These are phyloP conservation scores for Reinhardtius hippoglossoides DNA, from an alignment of 2,113 vertebrate genomes.

Conservation along the genomic window DNA sequence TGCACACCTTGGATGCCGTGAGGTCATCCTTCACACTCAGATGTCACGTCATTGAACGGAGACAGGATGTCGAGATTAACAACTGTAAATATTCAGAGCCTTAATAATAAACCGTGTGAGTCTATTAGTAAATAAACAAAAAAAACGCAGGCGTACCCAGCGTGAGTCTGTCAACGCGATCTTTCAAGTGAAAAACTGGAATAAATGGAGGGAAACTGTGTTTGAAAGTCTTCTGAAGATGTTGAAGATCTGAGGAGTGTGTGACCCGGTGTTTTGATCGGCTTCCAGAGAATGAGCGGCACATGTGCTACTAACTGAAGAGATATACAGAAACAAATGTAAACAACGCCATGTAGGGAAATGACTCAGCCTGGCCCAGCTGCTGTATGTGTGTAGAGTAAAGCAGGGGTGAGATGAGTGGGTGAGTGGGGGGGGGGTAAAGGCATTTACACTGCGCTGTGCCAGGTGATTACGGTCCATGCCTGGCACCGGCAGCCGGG, in stretches of 20 bases:
- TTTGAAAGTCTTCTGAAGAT: constrained; percentile 11
- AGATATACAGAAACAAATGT: constrained; percentile 36
- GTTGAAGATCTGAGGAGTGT: constrained; percentile 1
- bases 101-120: constrained; percentile 26
- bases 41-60: constrained; percentile 32
- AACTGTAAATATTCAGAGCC: constrained; percentile 32
- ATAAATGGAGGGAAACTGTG: not conserved
- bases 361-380: not conserved
- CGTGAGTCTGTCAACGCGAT: constrained; percentile 3
- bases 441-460: constrained; percentile 24
- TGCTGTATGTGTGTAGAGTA: not conserved
- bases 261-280: constrained; percentile 14
- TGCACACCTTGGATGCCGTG: constrained; percentile 41
- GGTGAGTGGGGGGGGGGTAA: not conserved
- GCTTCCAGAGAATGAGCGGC: constrained; percentile 17
- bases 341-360: constrained; percentile 41
- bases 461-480: constrained; percentile 48
- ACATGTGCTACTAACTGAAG: constrained; percentile 20
- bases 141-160: not conserved
- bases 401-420: not conserved
- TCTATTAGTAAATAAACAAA: constrained; percentile 37
- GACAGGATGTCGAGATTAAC: constrained; percentile 42
- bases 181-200: not conserved
- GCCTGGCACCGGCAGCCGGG: constrained; percentile 36
- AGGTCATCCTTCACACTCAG: constrained; percentile 60